Percentiles rank a stretch among this genome's conserved stretches.
phyloP scores from a whole-genome alignment of 2,113 vertebrate genomes.

The Trichechus manatus region DNA sequence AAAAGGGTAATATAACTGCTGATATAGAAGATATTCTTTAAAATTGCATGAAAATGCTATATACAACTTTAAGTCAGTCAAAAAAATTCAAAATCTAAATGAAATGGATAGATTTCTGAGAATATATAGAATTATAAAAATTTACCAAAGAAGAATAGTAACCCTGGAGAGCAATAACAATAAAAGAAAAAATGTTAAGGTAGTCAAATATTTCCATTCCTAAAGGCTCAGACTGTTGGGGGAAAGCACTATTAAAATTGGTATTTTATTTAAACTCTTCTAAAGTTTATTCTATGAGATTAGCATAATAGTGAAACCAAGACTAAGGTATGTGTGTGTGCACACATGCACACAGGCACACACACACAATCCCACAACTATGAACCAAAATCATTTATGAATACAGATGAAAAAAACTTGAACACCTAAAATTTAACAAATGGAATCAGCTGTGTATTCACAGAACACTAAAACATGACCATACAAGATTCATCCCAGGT shows the following conservation, averaged over 20 bases:
- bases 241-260: neutral
- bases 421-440: neutral
- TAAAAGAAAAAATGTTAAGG: neutral
- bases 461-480: neutral
- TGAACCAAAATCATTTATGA: neutral
- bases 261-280: constrained; percentile 14
- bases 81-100: constrained; percentile 1
- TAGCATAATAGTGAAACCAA: neutral
- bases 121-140: constrained; percentile 49
- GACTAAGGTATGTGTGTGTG: neutral
- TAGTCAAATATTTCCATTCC: constrained; percentile 16
- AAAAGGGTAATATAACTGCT: neutral
- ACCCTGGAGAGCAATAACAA: neutral
- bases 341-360: neutral
- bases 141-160: neutral
- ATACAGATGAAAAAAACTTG: neutral
- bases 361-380: neutral
- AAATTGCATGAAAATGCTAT: neutral
- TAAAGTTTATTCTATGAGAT: constrained; percentile 22
- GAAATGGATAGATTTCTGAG: neutral
- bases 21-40: neutral
- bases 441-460: neutral
- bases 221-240: neutral
- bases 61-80: constrained; percentile 5
- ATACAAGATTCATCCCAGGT: neutral